These are phyloP conservation scores for Raja brachyura DNA, from an alignment of 2,113 vertebrate species.

Conservation along the genomic window DNA sequence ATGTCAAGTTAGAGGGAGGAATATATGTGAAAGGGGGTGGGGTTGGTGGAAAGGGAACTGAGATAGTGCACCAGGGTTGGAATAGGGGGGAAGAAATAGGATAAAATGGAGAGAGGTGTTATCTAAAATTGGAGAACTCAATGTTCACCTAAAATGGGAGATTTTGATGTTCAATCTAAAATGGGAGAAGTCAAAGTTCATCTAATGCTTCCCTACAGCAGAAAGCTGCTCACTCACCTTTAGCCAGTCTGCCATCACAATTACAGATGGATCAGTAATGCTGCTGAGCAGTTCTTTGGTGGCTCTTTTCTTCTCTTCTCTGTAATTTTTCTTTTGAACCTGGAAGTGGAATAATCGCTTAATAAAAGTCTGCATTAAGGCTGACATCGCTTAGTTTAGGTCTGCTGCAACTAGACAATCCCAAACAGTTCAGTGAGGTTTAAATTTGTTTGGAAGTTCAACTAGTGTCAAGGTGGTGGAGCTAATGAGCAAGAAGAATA, in stretches of 20 bases:
- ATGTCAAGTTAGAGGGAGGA: too few relatives aligned
- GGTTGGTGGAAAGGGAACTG: too few relatives aligned
- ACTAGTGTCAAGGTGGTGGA: neutral
- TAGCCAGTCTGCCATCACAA: conserved; percentile 96
- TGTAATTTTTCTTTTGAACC: conserved; percentile 99
- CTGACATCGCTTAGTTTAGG: conserved; percentile 1
- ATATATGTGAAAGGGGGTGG: too few relatives aligned
- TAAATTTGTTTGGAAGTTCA: neutral
- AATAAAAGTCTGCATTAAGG: conserved; percentile 36
- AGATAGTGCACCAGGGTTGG: too few relatives aligned
- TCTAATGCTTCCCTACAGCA: neutral
- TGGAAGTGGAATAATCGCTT: conserved; percentile 47
- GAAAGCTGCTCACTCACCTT: conserved; percentile 63
- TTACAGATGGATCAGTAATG: conserved; percentile 92
- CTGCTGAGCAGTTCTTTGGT: conserved; percentile 96
- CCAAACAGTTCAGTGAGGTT: neutral
- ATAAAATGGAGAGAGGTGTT: too few relatives aligned
- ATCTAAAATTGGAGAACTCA: too few relatives aligned
- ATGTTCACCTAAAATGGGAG: too few relatives aligned
- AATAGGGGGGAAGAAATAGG: too few relatives aligned
- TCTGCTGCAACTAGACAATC: conserved; percentile 32
- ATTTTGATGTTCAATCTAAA: too few relatives aligned
- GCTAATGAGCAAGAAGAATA: neutral
- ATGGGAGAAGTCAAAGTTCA: too few relatives aligned
- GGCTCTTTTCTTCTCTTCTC: conserved; percentile 95